phyloP scores from a whole-genome alignment of 1,140 invertebrate species.

The Adoxophyes honmai region DNA sequence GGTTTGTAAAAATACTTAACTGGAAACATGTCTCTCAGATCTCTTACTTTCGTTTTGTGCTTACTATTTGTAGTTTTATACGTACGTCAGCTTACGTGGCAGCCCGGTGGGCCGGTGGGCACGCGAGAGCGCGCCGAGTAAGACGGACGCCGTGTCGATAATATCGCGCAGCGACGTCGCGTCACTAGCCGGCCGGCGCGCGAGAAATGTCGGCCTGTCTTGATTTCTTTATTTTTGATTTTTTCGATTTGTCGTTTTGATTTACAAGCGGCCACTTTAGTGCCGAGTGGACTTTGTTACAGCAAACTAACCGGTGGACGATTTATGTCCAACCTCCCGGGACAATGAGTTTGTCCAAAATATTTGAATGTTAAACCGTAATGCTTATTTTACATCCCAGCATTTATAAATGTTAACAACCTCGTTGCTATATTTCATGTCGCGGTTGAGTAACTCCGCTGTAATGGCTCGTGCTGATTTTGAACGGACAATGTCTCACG shows the following conservation, averaged over 20 bases:
- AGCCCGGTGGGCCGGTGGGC: no score
- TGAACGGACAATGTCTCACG: constrained; percentile 2
- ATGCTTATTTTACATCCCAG: constrained; percentile 37
- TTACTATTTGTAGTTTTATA: no score
- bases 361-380: constrained; percentile 56
- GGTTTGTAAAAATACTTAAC: not conserved
- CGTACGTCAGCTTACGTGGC: no score
- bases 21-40: no score
- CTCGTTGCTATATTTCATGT: constrained; percentile 35
- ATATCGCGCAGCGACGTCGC: constrained; percentile 17
- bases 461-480: constrained; percentile 1
- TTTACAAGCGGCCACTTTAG: constrained; percentile 68
- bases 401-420: constrained; percentile 41
- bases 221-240: constrained; percentile 50
- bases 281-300: constrained; percentile 64
- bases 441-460: constrained; percentile 19
- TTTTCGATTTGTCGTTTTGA: constrained; percentile 69
- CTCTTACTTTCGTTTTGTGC: not conserved
- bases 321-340: constrained; percentile 58
- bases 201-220: constrained; percentile 49
- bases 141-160: constrained; percentile 8
- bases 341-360: constrained; percentile 56
- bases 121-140: no score
- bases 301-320: constrained; percentile 56
- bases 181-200: constrained; percentile 43